Base-by-base conservation (phyloP, 2,797 vertebrate species). In the Psittacula derbiana region DNA sequence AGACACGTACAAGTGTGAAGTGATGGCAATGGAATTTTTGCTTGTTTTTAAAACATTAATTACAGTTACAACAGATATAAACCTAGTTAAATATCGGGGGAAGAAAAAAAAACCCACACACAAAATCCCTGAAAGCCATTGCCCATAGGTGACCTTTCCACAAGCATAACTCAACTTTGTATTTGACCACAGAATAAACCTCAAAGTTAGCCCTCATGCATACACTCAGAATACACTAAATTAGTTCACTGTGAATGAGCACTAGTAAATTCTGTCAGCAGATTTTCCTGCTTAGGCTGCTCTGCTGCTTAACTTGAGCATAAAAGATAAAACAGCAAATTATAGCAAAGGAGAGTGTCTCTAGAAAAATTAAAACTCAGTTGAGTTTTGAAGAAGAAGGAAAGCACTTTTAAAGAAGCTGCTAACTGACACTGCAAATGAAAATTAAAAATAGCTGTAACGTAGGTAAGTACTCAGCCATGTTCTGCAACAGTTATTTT, bases 401-500 rank as follows among this genome's bases (percentile, higher is more conserved):
- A 50, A 3, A 65, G 16, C 2, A 21, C 50, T 80, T 79, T 66
- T 58, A 20, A 85, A 79, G 65, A 46, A 66, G 62, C 17, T 75
- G 41, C 31, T 70, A 83, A 91, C 28, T 73, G 69, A 14, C 75
- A 91, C 50, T 25, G 36, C 30, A 94, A 94, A 91, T 36, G 12
- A 91, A n/a, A 88, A 86, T 43, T 74, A 2, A 6, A 62, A 71
- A 86, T 71, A 94, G 28, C 18, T 40, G 18, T 55, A 88, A 80
- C 8, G 43, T 4, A 62, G 36, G 66, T 80, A 94, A 94, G 53
- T 33, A 80, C 16, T 74, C 5, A 2, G 41, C 20, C 69, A 69
- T 40, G 79, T 69, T 94, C 75, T 69, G 31, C 49, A 88, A 66
- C 23, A 92, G 44, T 70, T 91, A 79, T 81, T 95, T 92, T 94